These are phyloP conservation scores for Lycia hirtaria DNA, from an alignment of 2,888 invertebrate genomes.

Conservation along the genomic window DNA sequence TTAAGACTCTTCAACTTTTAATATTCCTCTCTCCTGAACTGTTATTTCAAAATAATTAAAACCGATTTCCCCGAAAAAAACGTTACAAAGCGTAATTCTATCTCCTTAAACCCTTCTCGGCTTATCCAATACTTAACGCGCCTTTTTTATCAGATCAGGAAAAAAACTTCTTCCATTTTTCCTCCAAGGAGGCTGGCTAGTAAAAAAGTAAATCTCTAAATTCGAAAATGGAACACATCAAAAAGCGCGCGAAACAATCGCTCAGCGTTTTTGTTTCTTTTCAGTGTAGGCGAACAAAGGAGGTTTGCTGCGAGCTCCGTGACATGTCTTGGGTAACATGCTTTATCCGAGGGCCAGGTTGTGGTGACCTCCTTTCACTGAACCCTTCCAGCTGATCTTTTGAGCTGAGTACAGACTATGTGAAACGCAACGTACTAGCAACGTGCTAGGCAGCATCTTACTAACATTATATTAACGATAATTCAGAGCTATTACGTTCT, in stretches of 20 bases:
- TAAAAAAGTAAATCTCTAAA: conserved; percentile 41
- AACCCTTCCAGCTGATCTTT: conserved; percentile 32
- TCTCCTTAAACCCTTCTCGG: conserved; percentile 36
- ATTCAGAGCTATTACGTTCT: no score
- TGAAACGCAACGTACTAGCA: not conserved
- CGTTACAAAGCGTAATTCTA: conserved; percentile 30
- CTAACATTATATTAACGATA: no score
- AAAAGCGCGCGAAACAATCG: conserved; percentile 69
- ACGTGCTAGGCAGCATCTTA: not conserved
- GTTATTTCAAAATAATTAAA: conserved; percentile 24
- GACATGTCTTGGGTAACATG: conserved; percentile 64
- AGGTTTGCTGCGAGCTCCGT: conserved; percentile 66
- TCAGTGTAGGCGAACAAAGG: conserved; percentile 62
- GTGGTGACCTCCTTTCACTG: conserved; percentile 48
- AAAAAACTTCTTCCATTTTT: conserved; percentile 34
- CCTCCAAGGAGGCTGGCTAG: conserved; percentile 40
- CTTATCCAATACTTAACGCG: conserved; percentile 34
- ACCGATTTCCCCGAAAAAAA: conserved; percentile 18
- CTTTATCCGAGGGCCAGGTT: conserved; percentile 59
- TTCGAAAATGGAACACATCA: conserved; percentile 56
- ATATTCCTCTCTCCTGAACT: not conserved
- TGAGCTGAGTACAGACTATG: not conserved
- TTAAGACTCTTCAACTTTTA: not conserved
- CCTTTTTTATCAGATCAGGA: conserved; percentile 32
- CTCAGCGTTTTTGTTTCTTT: conserved; percentile 68